phyloP scores from a whole-genome alignment of 1,140 invertebrate species.

The Acromyrmex charruanus region DNA sequence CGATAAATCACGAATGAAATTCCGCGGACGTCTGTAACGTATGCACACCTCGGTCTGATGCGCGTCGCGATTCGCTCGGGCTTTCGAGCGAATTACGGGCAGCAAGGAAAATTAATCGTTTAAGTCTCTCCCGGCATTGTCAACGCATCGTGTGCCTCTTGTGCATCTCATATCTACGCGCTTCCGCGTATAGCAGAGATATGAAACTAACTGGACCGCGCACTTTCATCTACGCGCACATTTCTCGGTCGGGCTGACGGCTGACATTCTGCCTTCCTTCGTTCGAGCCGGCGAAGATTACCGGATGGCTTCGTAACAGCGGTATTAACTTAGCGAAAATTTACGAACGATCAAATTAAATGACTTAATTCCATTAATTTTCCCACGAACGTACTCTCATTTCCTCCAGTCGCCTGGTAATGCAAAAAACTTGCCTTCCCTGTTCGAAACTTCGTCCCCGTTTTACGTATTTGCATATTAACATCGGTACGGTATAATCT shows the following conservation, averaged over 20 bases:
- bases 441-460: background rate
- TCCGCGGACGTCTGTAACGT: constrained; percentile 29
- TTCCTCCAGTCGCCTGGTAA: background rate
- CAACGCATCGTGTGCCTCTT: background rate
- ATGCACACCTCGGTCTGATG: background rate
- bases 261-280: background rate
- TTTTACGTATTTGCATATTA: constrained; percentile 12
- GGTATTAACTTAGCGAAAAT: background rate
- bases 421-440: background rate
- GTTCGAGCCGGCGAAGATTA: background rate
- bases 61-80: constrained; percentile 39
- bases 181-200: constrained; percentile 1
- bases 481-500: background rate
- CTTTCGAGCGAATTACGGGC: constrained; percentile 39
- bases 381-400: background rate
- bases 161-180: constrained; percentile 40
- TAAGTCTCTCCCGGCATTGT: constrained; percentile 30
- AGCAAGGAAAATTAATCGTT: constrained; percentile 53
- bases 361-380: constrained; percentile 4
- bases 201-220: constrained; percentile 28
- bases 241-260: background rate
- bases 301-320: background rate
- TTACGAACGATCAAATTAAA: background rate
- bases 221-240: constrained; percentile 1
- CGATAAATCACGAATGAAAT: constrained; percentile 64